phyloP scores from a whole-genome alignment of 2,113 vertebrate genomes.

The Notiomystis cincta region DNA sequence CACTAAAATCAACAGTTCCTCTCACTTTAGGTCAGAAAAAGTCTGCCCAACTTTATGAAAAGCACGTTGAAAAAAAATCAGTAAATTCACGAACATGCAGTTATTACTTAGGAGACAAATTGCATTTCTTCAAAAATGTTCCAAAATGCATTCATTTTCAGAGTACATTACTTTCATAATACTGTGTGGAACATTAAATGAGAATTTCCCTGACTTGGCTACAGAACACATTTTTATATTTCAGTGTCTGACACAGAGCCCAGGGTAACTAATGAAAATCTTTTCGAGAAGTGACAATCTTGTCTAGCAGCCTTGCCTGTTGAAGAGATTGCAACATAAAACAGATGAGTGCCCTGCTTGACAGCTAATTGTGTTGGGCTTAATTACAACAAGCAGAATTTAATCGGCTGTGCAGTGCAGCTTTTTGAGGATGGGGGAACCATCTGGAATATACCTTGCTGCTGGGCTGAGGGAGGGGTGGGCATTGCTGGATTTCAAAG shows the following conservation, averaged over 20 bases:
- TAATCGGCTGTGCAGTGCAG: slow-evolving; percentile 68
- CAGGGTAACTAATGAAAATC: slow-evolving; percentile 72
- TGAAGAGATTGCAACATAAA: slow-evolving; percentile 73
- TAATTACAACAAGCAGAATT: slow-evolving; percentile 77
- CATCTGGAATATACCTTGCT: slow-evolving; percentile 65
- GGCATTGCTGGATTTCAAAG: neutral
- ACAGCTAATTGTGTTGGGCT: slow-evolving; percentile 75
- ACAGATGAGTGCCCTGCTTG: slow-evolving; percentile 71
- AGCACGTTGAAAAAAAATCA: neutral
- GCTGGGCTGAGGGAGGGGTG: slow-evolving; percentile 8
- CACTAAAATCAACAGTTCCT: slow-evolving; percentile 13
- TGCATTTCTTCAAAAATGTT: slow-evolving; percentile 64
- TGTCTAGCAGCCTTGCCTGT: slow-evolving; percentile 57
- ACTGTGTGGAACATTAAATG: slow-evolving; percentile 63
- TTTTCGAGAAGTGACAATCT: slow-evolving; percentile 71
- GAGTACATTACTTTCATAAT: slow-evolving; percentile 71
- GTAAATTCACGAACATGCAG: slow-evolving; percentile 54
- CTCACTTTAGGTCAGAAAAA: slow-evolving; percentile 22
- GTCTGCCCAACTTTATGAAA: slow-evolving; percentile 35
- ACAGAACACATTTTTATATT: slow-evolving; percentile 55
- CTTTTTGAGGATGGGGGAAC: slow-evolving; percentile 47
- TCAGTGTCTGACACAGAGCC: slow-evolving; percentile 61
- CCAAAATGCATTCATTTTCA: slow-evolving; percentile 69
- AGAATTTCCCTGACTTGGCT: slow-evolving; percentile 65
- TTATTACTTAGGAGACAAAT: slow-evolving; percentile 71